Evolutionary conservation across 2,113 vertebrate genomes (phyloP), one percentile per base, ranked within the genome.

Genomic region (Neomonachus schauinslandi): DNA sequence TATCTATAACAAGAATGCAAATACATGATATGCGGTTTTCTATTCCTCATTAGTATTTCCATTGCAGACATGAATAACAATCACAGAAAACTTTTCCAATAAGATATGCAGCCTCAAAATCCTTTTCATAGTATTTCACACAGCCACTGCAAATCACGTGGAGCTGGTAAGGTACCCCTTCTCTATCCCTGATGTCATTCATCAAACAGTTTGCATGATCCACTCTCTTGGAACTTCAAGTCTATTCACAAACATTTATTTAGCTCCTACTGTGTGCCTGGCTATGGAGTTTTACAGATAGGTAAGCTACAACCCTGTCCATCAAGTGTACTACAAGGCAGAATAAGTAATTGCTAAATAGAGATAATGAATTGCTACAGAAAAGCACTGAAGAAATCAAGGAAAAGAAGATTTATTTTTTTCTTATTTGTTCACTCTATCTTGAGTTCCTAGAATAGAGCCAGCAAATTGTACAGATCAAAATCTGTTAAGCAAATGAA

Each of bases 41-140:
- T 96, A 51, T 10, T 94, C 2, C 2, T 14, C 46, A 26, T 55
- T 74, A 72, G 33, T 80, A 87, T 72, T 72, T 82, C 72, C 15
- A 89, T 67, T 85, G 59, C 24, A 97, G 87, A 51, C 36, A 83
- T 82, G 46, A 81, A 59, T 93, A 65, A 91, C 77, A 74, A 91
- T 93, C 81, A 91, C 63, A 97, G 81, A 86, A 57, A 87, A 74
- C 2, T 49, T 88, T 93, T 55, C 36, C 39, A 69, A n/a, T 42
- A 79, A 95, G 79, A 69, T 67, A 93, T 31, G 11, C 65, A 77
- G 26, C 26, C 15, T 91, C 39, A 69, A 88, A 94, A 69, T 72
- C 59, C 8, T 90, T 79, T 67, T 8, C 65, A 94, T 77, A 81
- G 51, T 31, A 76, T 63, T 95, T 59, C 21, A 33, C 51, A 18